Evolutionary conservation across 2,113 vertebrate species (phyloP), one percentile per base, ranked within the genome.

Genomic region (Saccopteryx leptura): DNA sequence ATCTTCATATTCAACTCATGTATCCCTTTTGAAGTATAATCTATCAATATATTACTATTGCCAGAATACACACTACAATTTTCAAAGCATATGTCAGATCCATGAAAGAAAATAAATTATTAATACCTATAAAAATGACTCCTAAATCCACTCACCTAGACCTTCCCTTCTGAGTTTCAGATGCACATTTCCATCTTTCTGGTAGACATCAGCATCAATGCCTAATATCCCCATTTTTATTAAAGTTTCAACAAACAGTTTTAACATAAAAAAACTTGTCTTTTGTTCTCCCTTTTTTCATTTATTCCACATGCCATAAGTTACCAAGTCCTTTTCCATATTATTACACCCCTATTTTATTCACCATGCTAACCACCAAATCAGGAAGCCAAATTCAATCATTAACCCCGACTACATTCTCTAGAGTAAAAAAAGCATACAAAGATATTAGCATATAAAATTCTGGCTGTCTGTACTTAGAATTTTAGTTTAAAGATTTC

Each of bases 31-130:
- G 23, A 96, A 94, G 33, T 88, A 82, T 88, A 91, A 87, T 66
- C 61, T 18, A 87, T 74, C 8, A 7, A 90, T 54, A 86, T 54
- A 92, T 81, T 85, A 82, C 86, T 89, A 95, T 94, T 95, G 96
- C 80, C 12, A 93, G 17, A 28, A 80, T 24, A 80, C 9, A 66
- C 11, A 74, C n/a, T 90, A 88, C 31, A 84, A 52, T 94, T 94
- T 93, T 87, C 86, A 94, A 94, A 39, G 72, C 61, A 94, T 18
- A 66, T 24, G 28, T 96, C 52, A 95, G 75, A 66, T 15, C n/a
- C 13, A 15, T 68, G 60, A 76, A 91, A 93, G 46, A 92, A 89
- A 93, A 95, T 56, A 72, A 96, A 72, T 94, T 23, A 66, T 86
- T 65, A 71, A 69, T 33, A 4, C 33, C 58, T 61, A 39, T 90